Evolutionary conservation across 2,113 vertebrate genomes (phyloP), one percentile per base, ranked within the genome.

Genomic region (Malurus melanocephalus): DNA sequence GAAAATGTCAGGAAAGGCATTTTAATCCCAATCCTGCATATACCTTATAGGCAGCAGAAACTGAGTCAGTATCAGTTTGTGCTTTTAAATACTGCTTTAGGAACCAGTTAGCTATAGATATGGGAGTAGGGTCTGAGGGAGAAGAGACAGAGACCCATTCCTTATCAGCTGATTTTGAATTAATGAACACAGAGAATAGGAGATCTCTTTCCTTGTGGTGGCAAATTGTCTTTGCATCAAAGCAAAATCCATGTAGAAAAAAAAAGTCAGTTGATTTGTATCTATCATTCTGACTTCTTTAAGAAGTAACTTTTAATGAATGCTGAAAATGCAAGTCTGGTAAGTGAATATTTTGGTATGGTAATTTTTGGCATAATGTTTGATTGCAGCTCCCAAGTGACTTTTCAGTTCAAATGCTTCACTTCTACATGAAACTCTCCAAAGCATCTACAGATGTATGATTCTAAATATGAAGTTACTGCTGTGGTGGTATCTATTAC

Each of bases 191-290:
- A 33, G 19, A 21, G 22, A 51, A 16, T 13, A 55, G 27, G 27
- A 79, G 13, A 60, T 12, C 21, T 73, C 49, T 52, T 81, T 79
- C 13, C 33, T 61, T 61, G 16, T 69, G 28, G 14, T 87, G 26
- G 23, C 59, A 82, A 78, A 79, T 27, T 78, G 55, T 46, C 27
- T 62, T 55, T 82, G 55, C 66, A 85, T 75, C 53, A 85, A 87
- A 85, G 53, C 30, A 68, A 75, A 71, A 62, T 72, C 35, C 22
- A 3, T 16, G 21, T 43, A 32, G 49, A 55, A 60, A 16, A 75
- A 78, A 12, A 1, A 33, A 59, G 17, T 46, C 43, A 28, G 10
- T 49, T 64, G 27, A 52, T 76, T 51, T 16, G 10, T 92, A 19
- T 64, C 42, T 89, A n/a, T 40, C n/a, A 40, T 65, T 67, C 40